Percentiles rank a stretch among this genome's conserved stretches.
phyloP scores from a whole-genome alignment of 2,888 invertebrate species.

The Lycia hirtaria region DNA sequence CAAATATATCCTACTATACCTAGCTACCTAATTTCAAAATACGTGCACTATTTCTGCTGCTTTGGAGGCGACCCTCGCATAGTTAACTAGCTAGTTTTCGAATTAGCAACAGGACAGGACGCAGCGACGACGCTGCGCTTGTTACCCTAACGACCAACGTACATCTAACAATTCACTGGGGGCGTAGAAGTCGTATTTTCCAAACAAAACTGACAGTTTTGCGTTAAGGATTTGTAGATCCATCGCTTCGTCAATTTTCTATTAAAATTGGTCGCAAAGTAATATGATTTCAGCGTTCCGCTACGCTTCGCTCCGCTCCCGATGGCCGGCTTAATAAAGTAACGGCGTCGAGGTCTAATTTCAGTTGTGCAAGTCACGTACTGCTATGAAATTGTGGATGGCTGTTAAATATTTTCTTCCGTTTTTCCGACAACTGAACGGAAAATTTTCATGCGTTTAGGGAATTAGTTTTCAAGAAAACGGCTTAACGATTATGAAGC shows the following conservation, averaged over 20 bases:
- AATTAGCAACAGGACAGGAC: conserved; percentile 43
- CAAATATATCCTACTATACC: too few relatives aligned
- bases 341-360: conserved; percentile 54
- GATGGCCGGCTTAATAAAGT: conserved; percentile 67
- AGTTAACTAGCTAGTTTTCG: conserved; percentile 39
- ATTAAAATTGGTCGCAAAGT: background rate
- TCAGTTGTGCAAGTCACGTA: conserved; percentile 34
- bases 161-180: background rate
- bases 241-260: background rate
- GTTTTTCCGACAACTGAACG: too few relatives aligned
- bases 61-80: conserved; percentile 29
- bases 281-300: conserved; percentile 71
- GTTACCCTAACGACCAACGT: conserved; percentile 41
- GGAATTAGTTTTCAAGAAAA: too few relatives aligned
- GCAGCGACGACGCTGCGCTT: conserved; percentile 46
- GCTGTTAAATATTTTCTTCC: background rate
- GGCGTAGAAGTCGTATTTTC: background rate
- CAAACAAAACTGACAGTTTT: background rate
- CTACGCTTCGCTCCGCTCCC: conserved; percentile 20
- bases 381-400: conserved; percentile 21
- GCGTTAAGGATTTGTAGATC: background rate
- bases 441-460: too few relatives aligned
- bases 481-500: too few relatives aligned
- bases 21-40: conserved; percentile 21
- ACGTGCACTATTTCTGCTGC: conserved; percentile 24